Evolutionary conservation across 2,888 invertebrate species (phyloP).

Genomic region (Sialis lutaria): DNA sequence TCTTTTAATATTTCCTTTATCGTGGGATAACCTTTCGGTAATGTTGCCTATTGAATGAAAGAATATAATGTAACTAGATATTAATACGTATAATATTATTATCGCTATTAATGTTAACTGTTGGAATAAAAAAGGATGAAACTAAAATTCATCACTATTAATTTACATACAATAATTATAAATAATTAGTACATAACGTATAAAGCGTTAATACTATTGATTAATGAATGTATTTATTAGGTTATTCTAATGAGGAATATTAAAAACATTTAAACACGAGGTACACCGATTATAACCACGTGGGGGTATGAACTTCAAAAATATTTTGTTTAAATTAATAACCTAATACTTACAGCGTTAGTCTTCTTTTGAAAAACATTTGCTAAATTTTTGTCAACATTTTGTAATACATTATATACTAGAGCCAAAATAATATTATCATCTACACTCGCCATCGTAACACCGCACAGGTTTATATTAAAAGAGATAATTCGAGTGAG

Average conservation of each 20-base stretch:
- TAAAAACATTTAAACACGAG: slow-evolving; percentile 4
- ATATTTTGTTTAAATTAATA: background rate
- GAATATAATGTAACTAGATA: slow-evolving; percentile 2
- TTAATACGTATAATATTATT: background rate
- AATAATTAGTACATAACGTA: background rate
- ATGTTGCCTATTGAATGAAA: slow-evolving; percentile 33
- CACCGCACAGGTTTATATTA: no score
- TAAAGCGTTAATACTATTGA: no score
- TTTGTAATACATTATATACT: slow-evolving; percentile 45
- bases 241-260: background rate
- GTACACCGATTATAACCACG: slow-evolving; percentile 7
- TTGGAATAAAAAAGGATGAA: background rate
- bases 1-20: slow-evolving; percentile 40
- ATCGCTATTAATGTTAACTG: background rate
- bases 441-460: slow-evolving; percentile 26
- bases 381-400: slow-evolving; percentile 46
- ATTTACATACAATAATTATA: background rate
- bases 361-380: slow-evolving; percentile 50
- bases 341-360: slow-evolving; percentile 47
- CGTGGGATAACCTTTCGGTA: slow-evolving; percentile 45
- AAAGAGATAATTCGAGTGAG: no score
- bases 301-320: slow-evolving; percentile 5
- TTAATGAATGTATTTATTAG: background rate
- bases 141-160: background rate
- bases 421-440: slow-evolving; percentile 33